Evolutionary conservation across 35 echinoderm and acorn worm species (phyloP), one percentile per base, ranked within the genome.

Genomic region (Amphiura filiformis): DNA sequence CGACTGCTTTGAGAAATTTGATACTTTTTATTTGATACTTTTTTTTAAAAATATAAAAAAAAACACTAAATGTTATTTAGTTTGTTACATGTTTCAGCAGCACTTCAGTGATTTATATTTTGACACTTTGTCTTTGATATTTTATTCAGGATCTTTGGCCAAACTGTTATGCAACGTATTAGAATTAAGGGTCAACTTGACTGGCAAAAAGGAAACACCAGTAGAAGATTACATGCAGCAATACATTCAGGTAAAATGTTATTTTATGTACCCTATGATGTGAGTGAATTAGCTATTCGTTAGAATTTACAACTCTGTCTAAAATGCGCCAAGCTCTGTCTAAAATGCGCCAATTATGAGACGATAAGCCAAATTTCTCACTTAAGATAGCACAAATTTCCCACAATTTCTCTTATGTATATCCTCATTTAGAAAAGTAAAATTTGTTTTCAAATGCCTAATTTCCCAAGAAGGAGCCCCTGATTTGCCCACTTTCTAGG

Each of bases 181-280:
- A 61, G 64, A 85, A 18, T 37, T 85, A 26, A 85, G 44, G 34
- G 4, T 64, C 15, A 56, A 85, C 31, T 61, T 85, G 31, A 65
- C 56, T 33, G 83, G 56, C 56, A 56, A 61, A 32, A 85, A 39
- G 23, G 32, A 61, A 13, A 36, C 31, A 32, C 34, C 83, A 36
- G 18, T 83, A 32, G 56, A 64, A 65, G 12, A 64, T 65, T 70
- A 65, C n/a, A 35, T 85, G 83, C 49, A 85, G 32, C 49, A 61
- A 22, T 85, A 85, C 35, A 64, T 85, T 23, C 56, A 85, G 56
- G 83, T 85, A 85, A 57, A 39, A 26, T 70, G 61, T 70, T n/a
- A 70, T 18, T 2, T 15, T 23, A 70, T 26, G 28, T n/a, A 70
- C 28, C 26, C 9, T 70, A 30, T 18, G 17, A n/a, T 5, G 61